Evolutionary conservation across 2,797 vertebrate species (phyloP), one percentile per base, ranked within the genome.

Genomic region (Xenentodon cancila): DNA sequence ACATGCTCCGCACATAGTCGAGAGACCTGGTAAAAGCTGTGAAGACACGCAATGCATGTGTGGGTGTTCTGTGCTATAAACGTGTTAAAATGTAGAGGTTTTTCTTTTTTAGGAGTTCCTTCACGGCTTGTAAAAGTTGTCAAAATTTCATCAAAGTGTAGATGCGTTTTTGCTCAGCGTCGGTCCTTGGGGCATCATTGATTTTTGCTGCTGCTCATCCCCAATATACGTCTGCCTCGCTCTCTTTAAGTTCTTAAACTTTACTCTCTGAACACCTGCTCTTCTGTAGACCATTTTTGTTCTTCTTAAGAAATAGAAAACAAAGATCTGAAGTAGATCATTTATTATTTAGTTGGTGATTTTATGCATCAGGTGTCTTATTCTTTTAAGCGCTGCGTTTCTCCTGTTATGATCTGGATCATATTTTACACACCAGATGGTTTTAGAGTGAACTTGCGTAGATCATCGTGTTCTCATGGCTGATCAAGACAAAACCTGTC

Each of bases 211-310:
- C 59, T 5, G 17, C 64, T 56, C 50, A 48, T 64, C 27, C 40
- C 9, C 30, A 53, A 70, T 51, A 54, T 72, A 5, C 16, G 11
- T 61, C 17, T 45, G 17, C 18, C 18, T n/a, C 15, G 7, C 30
- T 30, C 1, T 30, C 30, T 30, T 30, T 30, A 30, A 30, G 30
- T 32, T 53, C 54, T 59, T 55, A 42, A 60, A 64, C 51, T 67
- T 20, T 9, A 46, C 53, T 42, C 16, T 70, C 25, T 55, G 11
- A 53, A 3, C 9, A 9, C 13, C 15, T 11, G 9, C 4, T 11
- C 30, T 12, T 48, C 4, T 11, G 11, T 13, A 25, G 7, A 1
- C n/a, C 19, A 47, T 47, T 9, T 30, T 50, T 21, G 2, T 37
- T 25, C 25, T 37, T 37, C 12, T 13, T 37, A 13, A 11, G 12